Conservation (phyloP, 2,888 invertebrate genomes). For the Lacanobia wlatinum region DNA sequence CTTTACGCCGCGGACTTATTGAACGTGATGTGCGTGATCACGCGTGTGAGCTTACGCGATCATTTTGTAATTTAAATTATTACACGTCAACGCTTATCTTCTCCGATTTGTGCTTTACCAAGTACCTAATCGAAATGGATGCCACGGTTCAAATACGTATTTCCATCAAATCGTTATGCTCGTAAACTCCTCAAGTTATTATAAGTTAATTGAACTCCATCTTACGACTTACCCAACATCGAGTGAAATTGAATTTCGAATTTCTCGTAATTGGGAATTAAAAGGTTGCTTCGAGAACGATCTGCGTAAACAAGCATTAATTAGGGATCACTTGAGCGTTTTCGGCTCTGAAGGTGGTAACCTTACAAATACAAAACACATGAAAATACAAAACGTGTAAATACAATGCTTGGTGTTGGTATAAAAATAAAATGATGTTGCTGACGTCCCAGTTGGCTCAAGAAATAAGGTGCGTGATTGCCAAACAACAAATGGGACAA, state of each 20-base stretch:
- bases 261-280: conserved; percentile 68
- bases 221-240: conserved; percentile 58
- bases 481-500: conserved; percentile 60
- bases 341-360: conserved; percentile 48
- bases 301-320: conserved; percentile 59
- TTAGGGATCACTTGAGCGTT: conserved; percentile 56
- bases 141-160: conserved; percentile 53
- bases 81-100: conserved; percentile 46
- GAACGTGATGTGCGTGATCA: conserved; percentile 44
- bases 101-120: conserved; percentile 50
- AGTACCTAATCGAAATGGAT: conserved; percentile 59
- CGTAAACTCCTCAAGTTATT: conserved; percentile 66
- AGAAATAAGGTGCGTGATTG: conserved; percentile 56
- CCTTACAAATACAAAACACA: conserved; percentile 8
- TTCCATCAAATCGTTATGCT: conserved; percentile 60
- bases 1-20: conserved; percentile 23
- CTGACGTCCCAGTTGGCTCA: conserved; percentile 65
- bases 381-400: conserved; percentile 36
- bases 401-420: conserved; percentile 39
- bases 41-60: conserved; percentile 39
- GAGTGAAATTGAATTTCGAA: conserved; percentile 69
- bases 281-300: conserved; percentile 58
- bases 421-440: conserved; percentile 64
- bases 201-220: conserved; percentile 72
- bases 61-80: conserved; percentile 57